A percentile compares a stretch with the other conserved stretches of the same genome.
Evolutionary conservation across 2,113 vertebrate genomes (phyloP).

Genomic region (Casuarius casuarius): DNA sequence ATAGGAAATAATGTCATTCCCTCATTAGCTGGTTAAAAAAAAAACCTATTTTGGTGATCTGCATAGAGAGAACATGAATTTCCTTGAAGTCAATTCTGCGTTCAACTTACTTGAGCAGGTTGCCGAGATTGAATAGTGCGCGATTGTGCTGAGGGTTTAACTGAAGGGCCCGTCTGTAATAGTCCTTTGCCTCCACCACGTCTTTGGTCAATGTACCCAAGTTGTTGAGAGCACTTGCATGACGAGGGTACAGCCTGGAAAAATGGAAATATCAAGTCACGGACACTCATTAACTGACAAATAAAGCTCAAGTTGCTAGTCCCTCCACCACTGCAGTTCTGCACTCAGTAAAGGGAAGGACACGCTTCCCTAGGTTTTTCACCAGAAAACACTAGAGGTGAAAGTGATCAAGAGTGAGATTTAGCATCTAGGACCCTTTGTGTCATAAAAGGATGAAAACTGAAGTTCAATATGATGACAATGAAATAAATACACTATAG

Average conservation of each 20-base stretch:
- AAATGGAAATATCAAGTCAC: not conserved
- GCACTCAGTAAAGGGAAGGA: not conserved
- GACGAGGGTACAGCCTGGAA: conserved; percentile 89
- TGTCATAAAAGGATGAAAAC: not conserved
- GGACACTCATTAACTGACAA: not conserved
- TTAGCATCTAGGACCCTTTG: not conserved
- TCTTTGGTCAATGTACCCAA: conserved; percentile 90
- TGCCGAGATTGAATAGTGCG: conserved; percentile 97
- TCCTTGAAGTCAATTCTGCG: not conserved
- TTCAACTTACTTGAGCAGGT: conserved; percentile 90
- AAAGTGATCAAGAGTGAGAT: not conserved
- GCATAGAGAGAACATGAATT: not conserved
- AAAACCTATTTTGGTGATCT: not conserved
- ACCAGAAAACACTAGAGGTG: not conserved
- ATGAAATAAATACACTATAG: not conserved
- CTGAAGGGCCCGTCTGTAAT: conserved; percentile 90
- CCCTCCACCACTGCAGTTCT: not conserved
- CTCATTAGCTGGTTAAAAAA: not conserved
- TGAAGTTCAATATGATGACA: not conserved
- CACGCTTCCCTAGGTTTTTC: not conserved
- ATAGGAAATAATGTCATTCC: not conserved
- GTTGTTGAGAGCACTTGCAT: conserved; percentile 97
- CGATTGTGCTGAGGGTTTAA: conserved; percentile 93
- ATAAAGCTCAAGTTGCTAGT: not conserved
- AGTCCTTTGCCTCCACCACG: conserved; percentile 84